These are phyloP conservation scores for Kryptopterus vitreolus DNA, from an alignment of 2,797 vertebrate species.

Conservation along the genomic window DNA sequence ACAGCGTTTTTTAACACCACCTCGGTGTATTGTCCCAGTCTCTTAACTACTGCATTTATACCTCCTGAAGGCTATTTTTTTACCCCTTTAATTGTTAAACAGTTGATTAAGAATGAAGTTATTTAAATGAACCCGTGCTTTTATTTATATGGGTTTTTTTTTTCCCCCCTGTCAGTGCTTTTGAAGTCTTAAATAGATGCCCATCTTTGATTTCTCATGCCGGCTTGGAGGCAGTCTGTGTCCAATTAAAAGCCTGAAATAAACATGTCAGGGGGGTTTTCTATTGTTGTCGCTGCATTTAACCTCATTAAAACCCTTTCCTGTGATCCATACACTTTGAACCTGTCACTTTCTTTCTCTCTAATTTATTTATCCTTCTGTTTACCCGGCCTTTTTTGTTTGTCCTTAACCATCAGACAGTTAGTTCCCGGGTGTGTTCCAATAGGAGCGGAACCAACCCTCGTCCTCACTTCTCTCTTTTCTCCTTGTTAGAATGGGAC, in stretches of 20 bases:
- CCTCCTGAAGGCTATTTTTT: neutral
- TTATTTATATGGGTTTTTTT: slow-evolving; percentile 40
- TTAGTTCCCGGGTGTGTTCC: neutral
- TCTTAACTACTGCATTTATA: neutral
- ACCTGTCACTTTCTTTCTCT: slow-evolving; percentile 8
- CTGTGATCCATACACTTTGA: slow-evolving; percentile 34
- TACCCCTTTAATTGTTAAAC: neutral
- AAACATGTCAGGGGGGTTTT: slow-evolving; percentile 38
- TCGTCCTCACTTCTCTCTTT: neutral
- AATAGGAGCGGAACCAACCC: neutral
- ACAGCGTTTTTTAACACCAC: neutral
- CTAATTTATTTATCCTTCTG: neutral
- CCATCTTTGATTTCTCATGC: slow-evolving; percentile 54
- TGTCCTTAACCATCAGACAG: neutral
- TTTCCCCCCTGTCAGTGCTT: slow-evolving; percentile 32
- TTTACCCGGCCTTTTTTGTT: neutral
- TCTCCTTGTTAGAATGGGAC: slow-evolving; percentile 1
- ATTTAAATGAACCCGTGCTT: neutral
- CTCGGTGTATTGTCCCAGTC: neutral
- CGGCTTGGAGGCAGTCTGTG: slow-evolving; percentile 34
- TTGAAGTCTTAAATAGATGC: slow-evolving; percentile 50
- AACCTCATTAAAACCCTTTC: slow-evolving; percentile 35
- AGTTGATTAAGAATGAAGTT: neutral
- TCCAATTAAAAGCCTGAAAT: slow-evolving; percentile 39
- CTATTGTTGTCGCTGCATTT: slow-evolving; percentile 38